Evolutionary conservation across 2,113 vertebrate genomes (phyloP), one percentile per base, ranked within the genome.

Genomic region (Istiophorus platypterus): DNA sequence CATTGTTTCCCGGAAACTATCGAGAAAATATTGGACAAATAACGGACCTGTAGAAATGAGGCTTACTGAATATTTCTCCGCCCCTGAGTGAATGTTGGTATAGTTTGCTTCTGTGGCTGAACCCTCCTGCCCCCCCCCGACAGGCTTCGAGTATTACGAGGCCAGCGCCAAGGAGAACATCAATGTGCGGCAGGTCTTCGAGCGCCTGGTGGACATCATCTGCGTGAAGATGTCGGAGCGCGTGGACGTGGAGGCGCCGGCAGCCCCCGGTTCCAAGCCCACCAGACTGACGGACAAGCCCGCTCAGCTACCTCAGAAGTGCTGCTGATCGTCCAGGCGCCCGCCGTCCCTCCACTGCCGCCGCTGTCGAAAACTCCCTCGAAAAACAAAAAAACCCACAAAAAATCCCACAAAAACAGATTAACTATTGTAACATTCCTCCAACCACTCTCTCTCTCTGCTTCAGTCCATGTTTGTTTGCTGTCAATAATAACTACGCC

Each of bases 121-220:
- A n/a, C 47, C 1, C 9, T 2, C 17, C 7, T 39, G 41, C 27
- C 45, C 75, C 31, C 42, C 80, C 34, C 61, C 11, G 10, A n/a
- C 93, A 99, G 98, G 98, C 29, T 99, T 99, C 80, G 98, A 99
- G 88, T 99, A 99, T 89, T 99, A 97, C 24, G 98, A 99, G 94
- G 96, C 97, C 10, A 99, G 98, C 7, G 97, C 98, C 85, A 99
- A 99, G 93, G 98, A 99, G 93, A 99, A 99, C 91, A 97, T 99
- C 93, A 98, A 97, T 0, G 98, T 99, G 79, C 96, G 96, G 82
- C 98, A 99, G 94, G 97, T 98, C 69, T 99, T 99, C 7, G 98
- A 99, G 88, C 96, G 97, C 2, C 96, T 99, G 1, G 98, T 99
- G 64, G 98, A 99, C 94, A 96, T 99, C 84, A 99, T 99, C 94